A percentile compares a stretch with the other conserved stretches of the same genome.
Evolutionary conservation across 2,888 invertebrate species (phyloP).

Genomic region (Patella pellucida): DNA sequence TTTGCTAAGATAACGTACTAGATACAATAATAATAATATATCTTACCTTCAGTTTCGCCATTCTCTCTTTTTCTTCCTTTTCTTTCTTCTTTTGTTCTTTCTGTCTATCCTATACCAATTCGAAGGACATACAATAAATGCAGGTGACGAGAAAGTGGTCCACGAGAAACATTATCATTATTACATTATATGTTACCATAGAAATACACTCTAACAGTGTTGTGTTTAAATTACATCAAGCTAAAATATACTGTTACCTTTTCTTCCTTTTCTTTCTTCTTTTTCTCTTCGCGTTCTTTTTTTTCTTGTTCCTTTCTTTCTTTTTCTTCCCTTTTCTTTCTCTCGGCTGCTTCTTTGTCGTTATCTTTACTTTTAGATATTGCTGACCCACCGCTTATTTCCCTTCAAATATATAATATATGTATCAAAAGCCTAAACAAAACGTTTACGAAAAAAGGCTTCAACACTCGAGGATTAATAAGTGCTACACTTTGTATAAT

Average conservation of each 20-base stretch:
- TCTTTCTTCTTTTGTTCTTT: constrained; percentile 19
- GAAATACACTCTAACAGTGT: too few relatives aligned
- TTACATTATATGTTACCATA: too few relatives aligned
- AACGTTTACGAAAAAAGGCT: too few relatives aligned
- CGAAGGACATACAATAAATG: neutral
- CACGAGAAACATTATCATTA: neutral
- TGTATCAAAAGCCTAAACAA: neutral
- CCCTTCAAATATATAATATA: neutral
- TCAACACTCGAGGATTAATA: too few relatives aligned
- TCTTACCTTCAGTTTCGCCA: constrained; percentile 3
- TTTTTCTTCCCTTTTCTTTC: constrained; percentile 15
- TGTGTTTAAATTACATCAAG: too few relatives aligned
- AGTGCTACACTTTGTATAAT: too few relatives aligned
- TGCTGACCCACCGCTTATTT: neutral
- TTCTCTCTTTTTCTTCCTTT: constrained; percentile 13
- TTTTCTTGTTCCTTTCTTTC: constrained; percentile 18
- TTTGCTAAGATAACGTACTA: too few relatives aligned
- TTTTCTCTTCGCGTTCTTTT: constrained; percentile 12
- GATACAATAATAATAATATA: neutral
- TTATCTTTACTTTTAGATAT: neutral
- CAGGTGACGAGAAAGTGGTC: neutral
- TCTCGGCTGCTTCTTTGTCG: constrained; percentile 17
- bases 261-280: constrained; percentile 7
- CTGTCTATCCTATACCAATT: constrained; percentile 1
- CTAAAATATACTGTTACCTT: neutral